Base-by-base conservation (phyloP, 2,888 invertebrate genomes). In the Buathra laborator region DNA sequence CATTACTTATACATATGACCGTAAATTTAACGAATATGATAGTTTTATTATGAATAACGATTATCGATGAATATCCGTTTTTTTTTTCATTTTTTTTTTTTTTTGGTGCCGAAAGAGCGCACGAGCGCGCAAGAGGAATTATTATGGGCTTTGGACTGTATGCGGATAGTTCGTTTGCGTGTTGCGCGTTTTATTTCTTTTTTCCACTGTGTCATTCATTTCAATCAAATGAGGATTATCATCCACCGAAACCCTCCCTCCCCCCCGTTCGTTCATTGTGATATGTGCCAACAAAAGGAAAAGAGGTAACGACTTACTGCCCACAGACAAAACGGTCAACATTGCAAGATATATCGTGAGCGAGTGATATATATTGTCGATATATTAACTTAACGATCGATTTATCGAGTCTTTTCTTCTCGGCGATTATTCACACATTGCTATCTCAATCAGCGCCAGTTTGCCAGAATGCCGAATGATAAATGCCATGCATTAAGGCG, bases 241-340 rank as follows among this genome's bases (percentile, higher is more conserved):
- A 79, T 86, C 84, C 77, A 87, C 71, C 84, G 85, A 37, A 5
- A 2, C 24, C 24, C 24, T 24, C 37, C 37, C 5, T 7, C 5
- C 14, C 14, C 59, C 59, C 32, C 59, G 59, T 87, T 87, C 87
- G 87, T 88, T 88, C 82, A 87, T 88, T 89, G 89, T 89, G 90
- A 89, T 89, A 90, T 87, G 90, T 90, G 90, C 90, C 89, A 90
- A 90, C 88, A 46, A 59, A 76, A 37, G 48, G 37, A 37, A 78
- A 75, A 53, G 66, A 46, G 56, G 67, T 29, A 53, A 74, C 77
- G 44, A 53, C 67, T 77, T 77, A 84, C 81, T 84, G 84, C 84
- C 81, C 77, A 59, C 16, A 70, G 16, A 75, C 51, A 59, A 19
- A 51, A 72, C 59, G 53, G 19, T 51, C 62, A 59, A 74, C 16